Conservation (phyloP, 1,140 invertebrate species). For the Tetramorium simillimum region DNA sequence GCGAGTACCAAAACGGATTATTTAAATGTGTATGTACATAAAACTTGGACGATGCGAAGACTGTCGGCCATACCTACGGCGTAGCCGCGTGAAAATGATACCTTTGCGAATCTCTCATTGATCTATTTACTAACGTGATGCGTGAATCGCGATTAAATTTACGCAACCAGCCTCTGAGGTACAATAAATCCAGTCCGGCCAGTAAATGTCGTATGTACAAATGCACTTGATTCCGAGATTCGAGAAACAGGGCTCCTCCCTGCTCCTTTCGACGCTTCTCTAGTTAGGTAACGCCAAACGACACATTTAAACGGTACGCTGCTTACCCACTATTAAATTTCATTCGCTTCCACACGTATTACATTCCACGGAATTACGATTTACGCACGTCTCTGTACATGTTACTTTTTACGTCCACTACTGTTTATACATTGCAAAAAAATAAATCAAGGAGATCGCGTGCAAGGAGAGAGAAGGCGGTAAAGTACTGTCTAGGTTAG, state of each 20-base stretch:
- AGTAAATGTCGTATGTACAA: not conserved
- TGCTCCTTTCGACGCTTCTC: not conserved
- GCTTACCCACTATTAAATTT: conserved; percentile 29
- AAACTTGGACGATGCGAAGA: not conserved
- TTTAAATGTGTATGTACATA: not conserved
- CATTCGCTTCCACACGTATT: not conserved
- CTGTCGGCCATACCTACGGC: not conserved
- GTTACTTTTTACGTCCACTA: not conserved
- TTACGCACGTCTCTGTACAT: not conserved
- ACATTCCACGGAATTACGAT: not conserved
- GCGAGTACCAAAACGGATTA: not conserved
- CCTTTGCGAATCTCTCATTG: not conserved
- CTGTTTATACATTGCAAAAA: conserved; percentile 18
- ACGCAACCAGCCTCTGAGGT: not conserved
- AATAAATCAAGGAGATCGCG: not conserved
- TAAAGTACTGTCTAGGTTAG: not conserved
- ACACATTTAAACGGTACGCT: not conserved
- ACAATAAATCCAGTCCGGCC: not conserved
- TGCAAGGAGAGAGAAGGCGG: too few species aligned
- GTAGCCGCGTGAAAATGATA: not conserved
- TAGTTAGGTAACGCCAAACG: not conserved
- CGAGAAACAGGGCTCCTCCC: not conserved
- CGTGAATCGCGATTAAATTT: not conserved
- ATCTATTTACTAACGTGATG: not conserved
- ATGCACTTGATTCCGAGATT: not conserved